Base-by-base conservation (phyloP, 2,113 vertebrate genomes). In the Drymodes brunneopygia region DNA sequence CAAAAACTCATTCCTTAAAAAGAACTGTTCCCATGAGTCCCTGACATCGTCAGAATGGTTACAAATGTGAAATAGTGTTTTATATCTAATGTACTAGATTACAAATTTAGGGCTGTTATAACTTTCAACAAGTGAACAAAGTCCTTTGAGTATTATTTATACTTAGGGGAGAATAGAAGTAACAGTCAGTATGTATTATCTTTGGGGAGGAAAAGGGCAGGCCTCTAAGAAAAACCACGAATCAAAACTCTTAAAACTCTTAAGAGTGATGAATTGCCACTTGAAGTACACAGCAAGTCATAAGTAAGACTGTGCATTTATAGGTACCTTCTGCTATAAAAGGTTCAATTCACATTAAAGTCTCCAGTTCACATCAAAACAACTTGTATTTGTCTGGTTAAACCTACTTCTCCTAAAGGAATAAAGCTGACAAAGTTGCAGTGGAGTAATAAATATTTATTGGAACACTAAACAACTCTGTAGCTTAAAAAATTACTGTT, bases 361-460 rank as follows among this genome's bases (percentile, higher is more conserved):
- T 86, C 42, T 80, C 36, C 51, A 61, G 36, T 92, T 94, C 15
- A 8, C 66, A 70, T 84, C 58, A 67, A 66, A 81, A 57, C 33
- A 25, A 82, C 92, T 94, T 89, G 11, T 85, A 65, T 87, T 92
- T 93, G 61, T 77, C 53, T 65, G 65, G 73, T 93, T 91, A 72
- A 86, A 79, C 9, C 25, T 58, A 21, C 51, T 95, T 94, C 71
- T 64, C 62, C 35, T 75, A 15, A 90, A 88, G 62, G 31, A 88
- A 53, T 67, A 33, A 60, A 91, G 22, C 53, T 92, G 66, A 67
- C n/a, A 54, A 53, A 61, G 51, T 70, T 36, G n/a, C 53, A 62
- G 29, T 29, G 42, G 33, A 44, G 18, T 88, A 69, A 51, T 31
- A 40, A 38, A 44, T 94, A 45, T 27, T 86, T 84, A 50, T 12